Base-by-base conservation (phyloP, 2,888 invertebrate species). In the Oligia latruncula region DNA sequence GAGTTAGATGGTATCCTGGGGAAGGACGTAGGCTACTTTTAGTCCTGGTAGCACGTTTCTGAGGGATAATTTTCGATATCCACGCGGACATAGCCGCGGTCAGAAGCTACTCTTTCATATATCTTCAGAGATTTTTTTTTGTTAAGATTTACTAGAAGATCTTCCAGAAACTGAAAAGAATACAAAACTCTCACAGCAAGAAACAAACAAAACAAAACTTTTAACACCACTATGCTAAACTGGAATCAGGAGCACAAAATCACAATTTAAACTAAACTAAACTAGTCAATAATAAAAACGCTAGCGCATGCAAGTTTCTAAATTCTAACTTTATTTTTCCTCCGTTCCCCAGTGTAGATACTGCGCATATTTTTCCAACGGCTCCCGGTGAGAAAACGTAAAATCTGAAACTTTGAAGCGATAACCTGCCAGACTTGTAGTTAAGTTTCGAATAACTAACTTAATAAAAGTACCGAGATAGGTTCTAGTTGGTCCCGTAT, bases 401-500 rank as follows among this genome's bases (percentile, higher is more conserved):
- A 86, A 88, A 86, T 84, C 55, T 81, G 64, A 88, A 88, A 88
- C 84, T 88, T 83, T 62, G 71, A 80, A 65, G 73, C 81, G 89
- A 89, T 88, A 88, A 88, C 89, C 86, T 75, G 66, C 71, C 79
- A 76, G 73, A 78, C 80, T 80, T 80, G 72, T 86, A 86, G 65
- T 88, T 82, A 79, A 89, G 82, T 88, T 89, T 81, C 72, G 17
- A 74, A 88, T 88, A 86, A 83, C 80, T 88, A 88, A 89, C 81
- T 81, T 82, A 87, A 84, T 86, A 89, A 86, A 88, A 83, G 80
- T 81, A 81, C 82, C 55, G 20, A 86, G 86, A 88, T 86, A 83
- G 78, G 80, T 88, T 83, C 68, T 88, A 85, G 79, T 87, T 78
- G 73, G 81, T 66, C 35, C 64, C 43, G 73, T 83, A 82, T 81